A percentile compares a stretch with the other conserved stretches of the same genome.
These are phyloP conservation scores for Pediacus dermestoides DNA, from an alignment of 2,888 invertebrate species.

Conservation along the genomic window DNA sequence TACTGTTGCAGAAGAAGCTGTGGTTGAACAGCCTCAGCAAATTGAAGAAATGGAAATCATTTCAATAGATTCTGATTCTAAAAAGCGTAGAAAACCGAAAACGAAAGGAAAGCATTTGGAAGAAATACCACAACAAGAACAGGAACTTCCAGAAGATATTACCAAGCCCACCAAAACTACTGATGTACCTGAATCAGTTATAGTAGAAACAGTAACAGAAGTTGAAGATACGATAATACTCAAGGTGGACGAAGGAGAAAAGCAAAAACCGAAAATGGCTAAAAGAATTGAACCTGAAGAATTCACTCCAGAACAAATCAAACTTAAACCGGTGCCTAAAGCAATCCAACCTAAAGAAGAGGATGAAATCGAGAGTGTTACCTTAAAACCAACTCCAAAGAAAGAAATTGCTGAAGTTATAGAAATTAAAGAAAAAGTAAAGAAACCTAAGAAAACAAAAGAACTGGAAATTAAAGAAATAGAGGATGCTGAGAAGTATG, in stretches of 20 bases:
- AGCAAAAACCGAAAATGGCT: slow-evolving; percentile 36
- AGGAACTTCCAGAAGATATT: slow-evolving; percentile 33
- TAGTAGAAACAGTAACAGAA: slow-evolving; percentile 57
- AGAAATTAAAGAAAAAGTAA: slow-evolving; percentile 31
- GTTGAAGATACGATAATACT: slow-evolving; percentile 58
- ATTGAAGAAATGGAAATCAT: slow-evolving; percentile 19
- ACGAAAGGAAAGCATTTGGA: no score
- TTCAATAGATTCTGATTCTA: slow-evolving; percentile 13
- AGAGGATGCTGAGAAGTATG: slow-evolving; percentile 37
- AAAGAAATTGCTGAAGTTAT: slow-evolving; percentile 27
- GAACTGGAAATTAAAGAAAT: slow-evolving; percentile 24
- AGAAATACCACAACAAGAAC: slow-evolving; percentile 29
- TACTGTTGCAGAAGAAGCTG: no score
- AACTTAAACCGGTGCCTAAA: slow-evolving; percentile 44
- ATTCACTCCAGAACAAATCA: slow-evolving; percentile 32
- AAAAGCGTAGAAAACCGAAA: no score
- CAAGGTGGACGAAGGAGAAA: slow-evolving; percentile 47
- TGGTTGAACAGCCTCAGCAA: slow-evolving; percentile 29
- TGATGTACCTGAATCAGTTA: slow-evolving; percentile 39
- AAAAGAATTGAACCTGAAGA: slow-evolving; percentile 39
- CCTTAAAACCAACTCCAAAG: slow-evolving; percentile 30
- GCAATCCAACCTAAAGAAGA: slow-evolving; percentile 31
- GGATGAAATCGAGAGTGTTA: slow-evolving; percentile 31
- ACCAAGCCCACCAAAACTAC: slow-evolving; percentile 24
- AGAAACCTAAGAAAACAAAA: slow-evolving; percentile 28